Evolutionary conservation across 64 coral and sea anemone genomes (phyloP).

Genomic region (Montipora efflorescens): DNA sequence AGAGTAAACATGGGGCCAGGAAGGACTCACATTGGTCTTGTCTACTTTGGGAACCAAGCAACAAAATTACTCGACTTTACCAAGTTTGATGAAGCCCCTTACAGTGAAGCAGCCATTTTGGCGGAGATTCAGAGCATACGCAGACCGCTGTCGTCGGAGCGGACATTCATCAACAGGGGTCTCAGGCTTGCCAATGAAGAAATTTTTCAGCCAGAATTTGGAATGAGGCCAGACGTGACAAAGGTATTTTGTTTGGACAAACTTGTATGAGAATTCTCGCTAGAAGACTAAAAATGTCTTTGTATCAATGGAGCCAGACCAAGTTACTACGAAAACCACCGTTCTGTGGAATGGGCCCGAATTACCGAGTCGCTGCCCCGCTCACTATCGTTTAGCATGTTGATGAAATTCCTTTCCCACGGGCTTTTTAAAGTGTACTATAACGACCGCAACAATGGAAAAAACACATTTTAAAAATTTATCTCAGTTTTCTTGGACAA

Average conservation of each 20-base stretch:
- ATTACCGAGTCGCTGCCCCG: no score
- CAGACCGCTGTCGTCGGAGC: not conserved
- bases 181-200: slow-evolving; percentile 31
- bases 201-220: slow-evolving; percentile 23
- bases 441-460: no score
- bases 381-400: no score
- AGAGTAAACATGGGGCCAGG: not conserved
- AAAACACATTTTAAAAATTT: no score
- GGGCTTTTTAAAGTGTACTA: no score
- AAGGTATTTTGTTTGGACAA: slow-evolving; percentile 23
- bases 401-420: no score
- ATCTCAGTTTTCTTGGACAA: no score
- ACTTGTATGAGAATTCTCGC: no score
- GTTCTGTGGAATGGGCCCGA: no score
- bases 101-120: not conserved
- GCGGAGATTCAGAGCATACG: not conserved
- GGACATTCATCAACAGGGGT: slow-evolving; percentile 66
- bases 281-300: no score
- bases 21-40: slow-evolving; percentile 15
- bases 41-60: not conserved
- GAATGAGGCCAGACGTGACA: slow-evolving; percentile 62
- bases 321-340: no score
- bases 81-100: not conserved
- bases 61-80: slow-evolving; percentile 15
- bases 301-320: no score